Percentiles rank a stretch among this genome's conserved stretches.
phyloP scores from a whole-genome alignment of 2,113 vertebrate species.

The Tragelaphus strepsiceros region DNA sequence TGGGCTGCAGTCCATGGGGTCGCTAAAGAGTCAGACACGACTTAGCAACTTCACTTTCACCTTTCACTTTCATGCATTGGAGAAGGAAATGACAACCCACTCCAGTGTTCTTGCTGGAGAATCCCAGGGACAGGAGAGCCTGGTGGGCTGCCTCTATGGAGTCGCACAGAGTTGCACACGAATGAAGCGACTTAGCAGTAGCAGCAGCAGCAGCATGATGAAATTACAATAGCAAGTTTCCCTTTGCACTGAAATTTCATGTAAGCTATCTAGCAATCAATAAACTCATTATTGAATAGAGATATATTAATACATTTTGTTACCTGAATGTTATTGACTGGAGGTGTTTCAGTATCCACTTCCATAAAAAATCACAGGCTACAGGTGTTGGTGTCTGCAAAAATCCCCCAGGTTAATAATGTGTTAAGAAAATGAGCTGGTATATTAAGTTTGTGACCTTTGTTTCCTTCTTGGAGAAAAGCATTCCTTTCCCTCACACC shows the following conservation, averaged over 20 bases:
- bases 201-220: background rate
- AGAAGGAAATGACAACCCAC: no score
- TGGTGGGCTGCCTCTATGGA: no score
- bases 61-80: no score
- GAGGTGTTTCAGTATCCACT: background rate
- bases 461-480: background rate
- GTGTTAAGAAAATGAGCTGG: background rate
- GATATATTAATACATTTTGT: background rate
- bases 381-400: background rate
- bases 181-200: no score
- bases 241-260: background rate
- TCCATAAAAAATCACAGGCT: background rate
- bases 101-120: no score
- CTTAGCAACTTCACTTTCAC: no score
- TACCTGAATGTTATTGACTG: background rate
- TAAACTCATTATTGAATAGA: background rate
- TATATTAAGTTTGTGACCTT: background rate
- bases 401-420: background rate
- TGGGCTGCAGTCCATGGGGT: no score
- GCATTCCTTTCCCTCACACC: background rate
- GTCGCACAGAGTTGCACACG: accelerated
- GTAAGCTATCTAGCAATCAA: background rate
- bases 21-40: no score
- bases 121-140: no score
- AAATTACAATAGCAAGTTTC: background rate